Base-by-base conservation (phyloP, 2,888 invertebrate species). In the Thymelicus acteon region DNA sequence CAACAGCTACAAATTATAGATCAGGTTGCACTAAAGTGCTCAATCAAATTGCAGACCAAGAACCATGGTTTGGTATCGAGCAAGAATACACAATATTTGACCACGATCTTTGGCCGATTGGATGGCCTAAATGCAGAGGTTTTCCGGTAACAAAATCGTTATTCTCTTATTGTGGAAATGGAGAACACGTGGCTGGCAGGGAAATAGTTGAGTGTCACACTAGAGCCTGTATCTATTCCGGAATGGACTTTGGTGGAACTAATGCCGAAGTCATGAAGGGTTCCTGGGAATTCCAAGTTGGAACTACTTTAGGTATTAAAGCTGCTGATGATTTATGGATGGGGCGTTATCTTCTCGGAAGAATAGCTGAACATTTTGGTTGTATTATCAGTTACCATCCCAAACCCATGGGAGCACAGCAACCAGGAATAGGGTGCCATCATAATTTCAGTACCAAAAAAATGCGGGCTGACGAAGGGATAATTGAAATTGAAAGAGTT, bases 241-340 rank as follows among this genome's bases (percentile, higher is more conserved):
- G 99, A 54, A 95, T 99, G 80, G 97, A 97, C 80, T 97, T 98
- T 77, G 95, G 96, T 67, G 99, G 99, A 60, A 97, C 97, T 63
- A 99, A 99, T 88, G 99, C 99, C n/a, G 99, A 99, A 94, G 99
- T 98, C 40, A 99, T 99, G 99, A 98, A 98, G 54, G 97, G 98
- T 15, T 98, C 98, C 91, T 97, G 97, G 97, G 97, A 97, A 87
- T 97, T 95, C 89, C 98, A 98, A 92, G 96, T 98, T 13, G 98
- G 98, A n/a, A 97, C 98, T 0, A 97, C 97, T 77, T 95, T 96
- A 77, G 98, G 98, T 1, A 97, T 98, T 72, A 94, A 95, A 67
- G 96, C 96, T 75, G 97, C 97, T 0, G 98, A 98, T 82, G 97
- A 98, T 81, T 90, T 98, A 69, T 98, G 98, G 98, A 94, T 98